Evolutionary conservation across 2,888 invertebrate species (phyloP).

Genomic region (Myathropa florea): DNA sequence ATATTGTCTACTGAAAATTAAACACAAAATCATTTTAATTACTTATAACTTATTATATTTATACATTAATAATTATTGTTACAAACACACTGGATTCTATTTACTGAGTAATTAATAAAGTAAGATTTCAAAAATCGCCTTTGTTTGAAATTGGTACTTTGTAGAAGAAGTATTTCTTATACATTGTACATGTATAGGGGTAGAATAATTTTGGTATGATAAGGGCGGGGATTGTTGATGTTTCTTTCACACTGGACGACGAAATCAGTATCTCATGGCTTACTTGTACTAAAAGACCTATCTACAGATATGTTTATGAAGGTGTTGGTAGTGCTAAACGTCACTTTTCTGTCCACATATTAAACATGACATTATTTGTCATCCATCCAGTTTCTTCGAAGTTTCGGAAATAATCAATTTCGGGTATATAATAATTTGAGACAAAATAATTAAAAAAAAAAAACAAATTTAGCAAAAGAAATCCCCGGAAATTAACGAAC

Average conservation of each 20-base stretch:
- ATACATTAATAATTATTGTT: conserved; percentile 44
- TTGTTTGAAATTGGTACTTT: no score
- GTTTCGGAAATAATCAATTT: not conserved
- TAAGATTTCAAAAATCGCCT: not conserved
- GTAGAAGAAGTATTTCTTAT: no score
- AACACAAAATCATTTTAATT: not conserved
- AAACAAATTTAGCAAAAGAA: not conserved
- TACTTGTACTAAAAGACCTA: no score
- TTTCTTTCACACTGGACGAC: no score
- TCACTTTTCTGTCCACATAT: not conserved
- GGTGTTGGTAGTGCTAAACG: not conserved
- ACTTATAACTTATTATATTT: conserved; percentile 46
- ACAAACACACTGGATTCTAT: not conserved
- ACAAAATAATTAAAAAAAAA: not conserved
- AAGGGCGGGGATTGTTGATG: no score
- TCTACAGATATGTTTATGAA: no score
- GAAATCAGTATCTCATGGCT: no score
- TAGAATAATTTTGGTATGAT: no score
- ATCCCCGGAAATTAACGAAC: not conserved
- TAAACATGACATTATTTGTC: not conserved
- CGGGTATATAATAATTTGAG: not conserved
- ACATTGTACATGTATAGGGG: no score
- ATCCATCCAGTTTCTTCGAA: not conserved
- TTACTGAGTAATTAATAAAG: not conserved
- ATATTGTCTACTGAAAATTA: conserved; percentile 32